Evolutionary conservation across 2,113 vertebrate species (phyloP).

Genomic region (Bubo bubo): DNA sequence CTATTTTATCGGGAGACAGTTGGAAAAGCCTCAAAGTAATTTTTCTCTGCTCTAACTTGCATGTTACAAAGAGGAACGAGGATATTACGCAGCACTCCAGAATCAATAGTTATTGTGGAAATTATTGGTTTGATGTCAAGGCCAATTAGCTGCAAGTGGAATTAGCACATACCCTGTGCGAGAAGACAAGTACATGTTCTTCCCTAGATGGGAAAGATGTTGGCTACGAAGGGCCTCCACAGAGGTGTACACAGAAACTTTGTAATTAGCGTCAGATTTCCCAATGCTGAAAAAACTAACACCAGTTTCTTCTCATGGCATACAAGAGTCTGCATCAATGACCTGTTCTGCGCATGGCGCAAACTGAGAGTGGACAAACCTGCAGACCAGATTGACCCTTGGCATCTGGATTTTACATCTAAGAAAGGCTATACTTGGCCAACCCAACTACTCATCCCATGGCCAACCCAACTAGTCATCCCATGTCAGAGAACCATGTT

Average conservation of each 20-base stretch:
- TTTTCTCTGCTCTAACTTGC: slow-evolving; percentile 11
- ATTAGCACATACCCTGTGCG: not conserved
- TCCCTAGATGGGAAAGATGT: not conserved
- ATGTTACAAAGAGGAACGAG: not conserved
- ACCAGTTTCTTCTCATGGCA: not conserved
- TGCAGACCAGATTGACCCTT: not conserved
- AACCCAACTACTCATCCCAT: not conserved
- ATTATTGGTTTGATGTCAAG: slow-evolving; percentile 29
- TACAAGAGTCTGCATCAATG: not conserved
- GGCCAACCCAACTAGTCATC: not conserved
- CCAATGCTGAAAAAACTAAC: not conserved
- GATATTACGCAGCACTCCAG: not conserved
- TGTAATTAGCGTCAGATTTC: not conserved
- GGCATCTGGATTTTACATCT: not conserved
- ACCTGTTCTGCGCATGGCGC: not conserved
- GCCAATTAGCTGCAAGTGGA: slow-evolving; percentile 35
- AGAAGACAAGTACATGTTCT: not conserved
- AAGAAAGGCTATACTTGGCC: not conserved
- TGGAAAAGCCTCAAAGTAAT: slow-evolving; percentile 28
- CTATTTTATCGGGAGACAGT: not conserved
- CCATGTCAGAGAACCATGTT: not conserved
- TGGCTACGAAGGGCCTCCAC: not conserved
- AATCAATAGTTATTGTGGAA: slow-evolving; percentile 40
- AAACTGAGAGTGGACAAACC: not conserved
- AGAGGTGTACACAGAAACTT: not conserved